A percentile compares a stretch with the other conserved stretches of the same genome.
These are phyloP conservation scores for Mobula birostris DNA, from an alignment of 2,113 vertebrate genomes.

Conservation along the genomic window DNA sequence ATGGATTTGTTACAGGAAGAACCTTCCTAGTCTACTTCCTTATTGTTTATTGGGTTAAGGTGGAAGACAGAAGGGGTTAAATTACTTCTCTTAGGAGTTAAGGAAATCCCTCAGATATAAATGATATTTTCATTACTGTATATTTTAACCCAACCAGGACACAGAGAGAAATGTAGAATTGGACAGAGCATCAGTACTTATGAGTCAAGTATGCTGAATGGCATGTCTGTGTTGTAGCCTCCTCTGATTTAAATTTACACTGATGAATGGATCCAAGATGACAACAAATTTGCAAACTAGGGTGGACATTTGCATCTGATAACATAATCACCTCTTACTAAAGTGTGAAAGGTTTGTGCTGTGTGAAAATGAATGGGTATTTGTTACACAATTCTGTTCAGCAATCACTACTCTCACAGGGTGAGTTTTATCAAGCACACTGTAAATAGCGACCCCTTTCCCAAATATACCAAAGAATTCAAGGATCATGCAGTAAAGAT, in stretches of 20 bases:
- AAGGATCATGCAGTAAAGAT: neutral
- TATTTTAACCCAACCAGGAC: neutral
- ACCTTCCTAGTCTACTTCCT: neutral
- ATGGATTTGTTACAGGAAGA: neutral
- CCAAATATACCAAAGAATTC: neutral
- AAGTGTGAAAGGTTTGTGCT: too few species aligned
- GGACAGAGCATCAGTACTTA: neutral
- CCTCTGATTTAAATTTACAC: neutral
- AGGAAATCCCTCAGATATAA: neutral
- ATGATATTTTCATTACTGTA: neutral
- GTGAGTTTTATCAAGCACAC: neutral
- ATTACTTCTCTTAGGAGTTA: too few species aligned
- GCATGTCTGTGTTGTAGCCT: too few species aligned
- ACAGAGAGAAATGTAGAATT: neutral
- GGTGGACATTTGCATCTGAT: neutral
- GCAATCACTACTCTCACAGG: neutral
- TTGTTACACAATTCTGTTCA: too few species aligned
- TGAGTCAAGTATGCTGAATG: neutral
- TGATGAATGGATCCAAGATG: neutral
- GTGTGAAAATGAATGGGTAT: too few species aligned
- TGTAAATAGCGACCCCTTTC: neutral
- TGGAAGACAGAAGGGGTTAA: too few species aligned
- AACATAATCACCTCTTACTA: too few species aligned
- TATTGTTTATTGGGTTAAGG: neutral
- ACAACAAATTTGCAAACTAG: neutral